A percentile compares a stretch with the other conserved stretches of the same genome.
Conservation (phyloP, 2,113 vertebrate species). For the Grammomys dolichurus region DNA sequence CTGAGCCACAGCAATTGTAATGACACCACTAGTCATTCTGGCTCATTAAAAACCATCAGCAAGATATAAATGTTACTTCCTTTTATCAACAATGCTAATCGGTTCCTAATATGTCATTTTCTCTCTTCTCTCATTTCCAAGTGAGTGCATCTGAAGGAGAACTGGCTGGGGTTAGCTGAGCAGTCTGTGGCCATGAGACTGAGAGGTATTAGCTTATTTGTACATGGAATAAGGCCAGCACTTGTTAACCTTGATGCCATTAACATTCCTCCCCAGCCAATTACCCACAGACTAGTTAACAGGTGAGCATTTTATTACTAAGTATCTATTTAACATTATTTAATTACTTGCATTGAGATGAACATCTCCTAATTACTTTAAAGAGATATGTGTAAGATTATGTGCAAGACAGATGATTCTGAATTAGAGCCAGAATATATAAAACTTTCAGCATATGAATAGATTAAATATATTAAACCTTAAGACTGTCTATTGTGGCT, state of each 20-base stretch:
- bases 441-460: conserved; percentile 12
- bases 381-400: not conserved
- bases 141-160: not conserved
- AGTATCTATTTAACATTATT: conserved; percentile 51
- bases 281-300: not conserved
- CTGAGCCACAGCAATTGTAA: not conserved
- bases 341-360: conserved; percentile 56
- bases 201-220: conserved; percentile 5
- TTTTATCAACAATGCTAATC: conserved; percentile 1
- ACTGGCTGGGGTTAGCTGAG: not conserved
- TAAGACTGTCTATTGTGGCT: not conserved
- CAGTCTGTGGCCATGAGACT: not conserved
- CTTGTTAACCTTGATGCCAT: conserved; percentile 27
- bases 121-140: conserved; percentile 36
- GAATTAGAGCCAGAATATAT: conserved; percentile 15
- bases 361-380: conserved; percentile 54
- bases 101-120: not conserved
- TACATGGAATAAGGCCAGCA: not conserved
- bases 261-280: conserved; percentile 12
- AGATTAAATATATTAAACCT: too few relatives aligned
- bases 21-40: not conserved
- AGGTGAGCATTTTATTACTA: conserved; percentile 43
- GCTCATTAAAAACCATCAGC: not conserved
- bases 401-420: conserved; percentile 16
- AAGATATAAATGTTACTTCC: not conserved